Conservation (phyloP, 2,113 vertebrate species). For the Archocentrus centrarchus region DNA sequence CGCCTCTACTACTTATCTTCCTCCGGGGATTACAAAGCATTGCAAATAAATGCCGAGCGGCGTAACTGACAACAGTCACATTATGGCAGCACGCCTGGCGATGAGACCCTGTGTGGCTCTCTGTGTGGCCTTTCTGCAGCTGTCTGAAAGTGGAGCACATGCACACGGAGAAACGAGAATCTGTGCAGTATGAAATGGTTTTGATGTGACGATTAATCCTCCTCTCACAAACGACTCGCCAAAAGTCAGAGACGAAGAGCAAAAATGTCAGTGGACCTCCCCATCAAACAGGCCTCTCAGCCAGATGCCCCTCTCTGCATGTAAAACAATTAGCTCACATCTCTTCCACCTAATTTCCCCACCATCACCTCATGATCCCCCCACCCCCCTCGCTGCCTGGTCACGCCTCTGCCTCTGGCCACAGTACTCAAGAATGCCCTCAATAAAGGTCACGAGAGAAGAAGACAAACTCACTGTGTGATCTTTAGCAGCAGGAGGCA, state of each 20-base stretch:
- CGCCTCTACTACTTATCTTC: slow-evolving; percentile 53
- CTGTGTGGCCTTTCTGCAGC: slow-evolving; percentile 36
- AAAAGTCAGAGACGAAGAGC: not conserved
- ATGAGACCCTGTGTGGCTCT: slow-evolving; percentile 30
- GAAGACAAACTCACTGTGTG: slow-evolving; percentile 23
- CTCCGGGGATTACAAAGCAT: slow-evolving; percentile 50
- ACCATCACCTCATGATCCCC: slow-evolving; percentile 11
- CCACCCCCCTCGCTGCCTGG: not conserved
- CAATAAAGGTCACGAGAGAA: slow-evolving; percentile 31
- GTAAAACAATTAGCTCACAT: slow-evolving; percentile 44
- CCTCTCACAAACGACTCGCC: slow-evolving; percentile 23
- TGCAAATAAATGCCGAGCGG: slow-evolving; percentile 44
- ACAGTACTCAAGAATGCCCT: slow-evolving; percentile 18
- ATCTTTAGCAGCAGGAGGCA: slow-evolving; percentile 39
- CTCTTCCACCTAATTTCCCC: slow-evolving; percentile 37
- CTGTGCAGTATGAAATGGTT: slow-evolving; percentile 32
- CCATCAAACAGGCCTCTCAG: slow-evolving; percentile 19
- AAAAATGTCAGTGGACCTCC: not conserved
- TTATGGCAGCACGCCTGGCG: slow-evolving; percentile 40
- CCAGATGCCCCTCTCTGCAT: slow-evolving; percentile 23
- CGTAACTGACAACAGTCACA: slow-evolving; percentile 57
- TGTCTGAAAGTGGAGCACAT: slow-evolving; percentile 31
- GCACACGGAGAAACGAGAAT: slow-evolving; percentile 18
- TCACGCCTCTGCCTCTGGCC: not conserved
- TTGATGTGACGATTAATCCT: slow-evolving; percentile 26